A percentile compares a stretch with the other conserved stretches of the same genome.
These are phyloP conservation scores for Oceanodroma tethys DNA, from an alignment of 2,113 vertebrate genomes.

Conservation along the genomic window DNA sequence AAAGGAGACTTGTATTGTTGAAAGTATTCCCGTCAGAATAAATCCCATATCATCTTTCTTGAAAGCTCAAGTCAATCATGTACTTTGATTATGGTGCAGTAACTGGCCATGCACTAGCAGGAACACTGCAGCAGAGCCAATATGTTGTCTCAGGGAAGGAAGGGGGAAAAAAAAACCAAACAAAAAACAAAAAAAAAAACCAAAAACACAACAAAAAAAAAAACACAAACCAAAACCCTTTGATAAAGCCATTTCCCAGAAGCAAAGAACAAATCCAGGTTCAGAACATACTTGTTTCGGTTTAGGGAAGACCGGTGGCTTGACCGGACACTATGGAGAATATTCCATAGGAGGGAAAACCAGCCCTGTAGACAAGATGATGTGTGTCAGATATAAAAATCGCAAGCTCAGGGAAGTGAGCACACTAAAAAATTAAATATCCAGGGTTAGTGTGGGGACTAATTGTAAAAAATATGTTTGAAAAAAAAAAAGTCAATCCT, in stretches of 20 bases:
- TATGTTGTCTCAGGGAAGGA: background rate
- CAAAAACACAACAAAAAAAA: no score
- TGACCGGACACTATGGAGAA: background rate
- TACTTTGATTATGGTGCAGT: background rate
- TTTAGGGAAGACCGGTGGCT: background rate
- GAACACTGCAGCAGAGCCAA: background rate
- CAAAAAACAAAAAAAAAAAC: no score
- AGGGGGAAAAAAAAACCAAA: background rate
- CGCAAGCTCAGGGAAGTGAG: background rate
- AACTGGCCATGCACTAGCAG: background rate
- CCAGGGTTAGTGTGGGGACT: background rate
- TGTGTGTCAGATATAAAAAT: background rate
- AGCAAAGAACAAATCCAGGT: background rate
- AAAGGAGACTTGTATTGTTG: background rate
- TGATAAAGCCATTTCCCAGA: background rate
- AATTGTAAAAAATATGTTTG: background rate
- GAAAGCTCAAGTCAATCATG: background rate
- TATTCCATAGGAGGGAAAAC: background rate
- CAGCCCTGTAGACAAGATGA: background rate
- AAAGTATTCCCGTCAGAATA: background rate
- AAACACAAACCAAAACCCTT: background rate
- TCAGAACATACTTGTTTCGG: background rate
- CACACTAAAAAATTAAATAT: background rate
- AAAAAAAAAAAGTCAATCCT: background rate
- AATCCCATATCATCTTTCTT: background rate